Conservation (phyloP, 92 coral and sea anemone species). For the Metridium senile region DNA sequence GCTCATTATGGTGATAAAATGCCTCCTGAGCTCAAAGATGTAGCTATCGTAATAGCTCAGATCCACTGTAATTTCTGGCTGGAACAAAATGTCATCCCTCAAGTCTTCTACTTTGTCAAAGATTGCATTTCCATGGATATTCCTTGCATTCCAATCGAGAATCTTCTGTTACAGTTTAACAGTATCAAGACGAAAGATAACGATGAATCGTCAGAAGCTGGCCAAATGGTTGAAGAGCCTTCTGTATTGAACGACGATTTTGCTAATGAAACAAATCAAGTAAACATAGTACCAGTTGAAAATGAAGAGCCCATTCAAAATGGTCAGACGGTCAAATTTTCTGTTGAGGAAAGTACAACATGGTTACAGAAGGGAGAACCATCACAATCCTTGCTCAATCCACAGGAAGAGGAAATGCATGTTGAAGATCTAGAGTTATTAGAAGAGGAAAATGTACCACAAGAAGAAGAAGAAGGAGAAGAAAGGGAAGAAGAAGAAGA, state of each 20-base stretch:
- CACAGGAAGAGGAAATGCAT: not conserved
- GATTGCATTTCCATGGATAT: conserved; percentile 22
- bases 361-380: no score
- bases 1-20: conserved; percentile 57
- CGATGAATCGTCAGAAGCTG: not conserved
- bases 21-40: conserved; percentile 24
- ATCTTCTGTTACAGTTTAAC: not conserved
- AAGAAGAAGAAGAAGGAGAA: no score
- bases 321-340: not conserved
- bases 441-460: no score
- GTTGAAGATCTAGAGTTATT: not conserved
- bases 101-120: conserved; percentile 53
- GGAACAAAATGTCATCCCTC: conserved; percentile 44
- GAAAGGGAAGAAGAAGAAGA: no score
- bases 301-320: not conserved
- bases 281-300: not conserved
- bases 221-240: not conserved
- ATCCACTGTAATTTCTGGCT: conserved; percentile 79
- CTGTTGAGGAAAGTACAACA: no score
- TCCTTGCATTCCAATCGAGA: not conserved
- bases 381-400: no score
- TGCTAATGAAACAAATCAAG: not conserved
- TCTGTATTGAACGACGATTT: not conserved
- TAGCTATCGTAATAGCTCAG: conserved; percentile 38
- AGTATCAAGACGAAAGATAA: not conserved